Evolutionary conservation across 2,888 invertebrate genomes (phyloP).

Genomic region (Tolmerus cingulatus): DNA sequence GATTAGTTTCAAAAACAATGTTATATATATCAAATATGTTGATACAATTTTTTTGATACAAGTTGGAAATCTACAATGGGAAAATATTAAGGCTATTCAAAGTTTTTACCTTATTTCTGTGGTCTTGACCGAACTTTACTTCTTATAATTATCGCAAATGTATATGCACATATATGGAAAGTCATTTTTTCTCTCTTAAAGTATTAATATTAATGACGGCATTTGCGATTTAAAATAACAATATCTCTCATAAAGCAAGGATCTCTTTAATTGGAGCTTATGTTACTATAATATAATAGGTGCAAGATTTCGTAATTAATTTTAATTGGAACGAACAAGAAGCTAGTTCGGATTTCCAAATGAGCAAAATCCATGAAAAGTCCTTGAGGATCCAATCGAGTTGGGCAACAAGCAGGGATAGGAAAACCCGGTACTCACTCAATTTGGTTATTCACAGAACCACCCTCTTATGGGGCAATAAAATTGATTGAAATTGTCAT

Average conservation of each 20-base stretch:
- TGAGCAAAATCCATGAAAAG: background rate
- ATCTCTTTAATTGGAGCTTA: background rate
- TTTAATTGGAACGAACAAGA: background rate
- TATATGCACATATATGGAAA: too few species aligned
- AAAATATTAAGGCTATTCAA: too few species aligned
- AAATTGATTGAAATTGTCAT: conserved; percentile 33
- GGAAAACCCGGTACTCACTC: background rate
- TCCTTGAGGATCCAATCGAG: background rate
- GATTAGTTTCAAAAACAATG: too few species aligned
- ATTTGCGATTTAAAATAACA: background rate
- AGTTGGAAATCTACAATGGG: too few species aligned
- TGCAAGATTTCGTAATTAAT: background rate
- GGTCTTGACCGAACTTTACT: too few species aligned
- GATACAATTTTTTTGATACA: too few species aligned
- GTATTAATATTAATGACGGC: too few species aligned
- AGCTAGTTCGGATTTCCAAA: background rate
- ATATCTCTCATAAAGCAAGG: background rate
- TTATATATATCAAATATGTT: too few species aligned
- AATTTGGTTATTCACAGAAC: conserved; percentile 10
- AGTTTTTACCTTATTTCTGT: too few species aligned
- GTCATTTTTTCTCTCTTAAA: too few species aligned
- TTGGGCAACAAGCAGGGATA: background rate
- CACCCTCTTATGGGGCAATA: conserved; percentile 13
- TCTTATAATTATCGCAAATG: too few species aligned
- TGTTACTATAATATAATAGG: background rate